Conservation (phyloP, 1,140 invertebrate genomes). For the Ladona fulva region DNA sequence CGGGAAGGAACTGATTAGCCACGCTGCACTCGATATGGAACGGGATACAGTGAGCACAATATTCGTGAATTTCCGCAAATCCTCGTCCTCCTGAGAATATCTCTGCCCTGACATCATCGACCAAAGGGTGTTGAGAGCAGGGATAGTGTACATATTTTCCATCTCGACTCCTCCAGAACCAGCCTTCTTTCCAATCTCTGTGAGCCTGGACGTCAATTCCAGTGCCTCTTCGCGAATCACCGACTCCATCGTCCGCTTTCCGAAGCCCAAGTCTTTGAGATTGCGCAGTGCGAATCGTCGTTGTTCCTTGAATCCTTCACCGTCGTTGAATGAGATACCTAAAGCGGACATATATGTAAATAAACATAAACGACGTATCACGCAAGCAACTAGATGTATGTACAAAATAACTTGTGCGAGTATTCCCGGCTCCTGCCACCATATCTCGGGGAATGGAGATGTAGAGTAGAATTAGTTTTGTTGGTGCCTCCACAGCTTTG, state of each 20-base stretch:
- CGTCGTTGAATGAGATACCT: slow-evolving; percentile 70
- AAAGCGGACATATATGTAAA: too few species aligned
- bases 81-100: not conserved
- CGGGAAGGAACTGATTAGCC: not conserved
- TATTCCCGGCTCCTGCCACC: too few species aligned
- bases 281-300: slow-evolving; percentile 60
- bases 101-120: slow-evolving; percentile 21
- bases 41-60: not conserved
- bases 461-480: too few species aligned
- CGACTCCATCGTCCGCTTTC: slow-evolving; percentile 58
- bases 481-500: too few species aligned
- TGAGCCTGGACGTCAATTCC: slow-evolving; percentile 15
- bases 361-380: too few species aligned
- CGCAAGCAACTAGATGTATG: too few species aligned
- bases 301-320: slow-evolving; percentile 62
- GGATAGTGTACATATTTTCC: not conserved
- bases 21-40: not conserved
- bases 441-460: too few species aligned
- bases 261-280: slow-evolving; percentile 64
- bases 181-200: not conserved
- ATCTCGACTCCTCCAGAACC: not conserved
- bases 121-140: slow-evolving; percentile 26
- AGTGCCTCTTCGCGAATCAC: slow-evolving; percentile 53
- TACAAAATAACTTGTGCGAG: too few species aligned
- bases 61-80: not conserved